A percentile compares a stretch with the other conserved stretches of the same genome.
phyloP scores from a whole-genome alignment of 2,797 vertebrate genomes.

The Lacerta bilineata region DNA sequence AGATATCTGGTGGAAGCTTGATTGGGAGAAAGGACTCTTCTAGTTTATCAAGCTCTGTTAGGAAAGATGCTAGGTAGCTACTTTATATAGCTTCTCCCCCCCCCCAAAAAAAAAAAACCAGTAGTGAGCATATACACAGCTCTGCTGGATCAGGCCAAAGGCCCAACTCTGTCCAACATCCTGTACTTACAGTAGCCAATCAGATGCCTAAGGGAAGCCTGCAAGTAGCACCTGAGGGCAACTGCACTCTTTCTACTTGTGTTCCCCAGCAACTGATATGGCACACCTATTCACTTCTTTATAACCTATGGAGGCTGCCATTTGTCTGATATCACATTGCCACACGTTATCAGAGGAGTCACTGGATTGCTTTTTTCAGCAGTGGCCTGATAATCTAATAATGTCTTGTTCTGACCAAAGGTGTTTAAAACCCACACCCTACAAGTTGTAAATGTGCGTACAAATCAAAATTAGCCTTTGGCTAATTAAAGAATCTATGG shows the following conservation, averaged over 20 bases:
- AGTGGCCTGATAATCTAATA: not conserved
- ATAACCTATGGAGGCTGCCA: not conserved
- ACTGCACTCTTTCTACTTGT: too few species aligned
- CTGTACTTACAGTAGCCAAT: too few species aligned
- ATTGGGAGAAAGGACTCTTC: slow-evolving; percentile 36
- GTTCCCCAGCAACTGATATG: too few species aligned
- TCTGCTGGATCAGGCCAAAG: too few species aligned
- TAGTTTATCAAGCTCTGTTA: not conserved
- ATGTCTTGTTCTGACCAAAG: not conserved
- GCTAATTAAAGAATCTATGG: too few species aligned
- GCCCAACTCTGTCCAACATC: too few species aligned
- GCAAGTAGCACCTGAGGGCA: too few species aligned
- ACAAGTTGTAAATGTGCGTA: not conserved
- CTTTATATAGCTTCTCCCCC: too few species aligned
- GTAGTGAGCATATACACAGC: too few species aligned
- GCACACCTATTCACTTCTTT: too few species aligned
- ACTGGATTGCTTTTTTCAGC: slow-evolving; percentile 1
- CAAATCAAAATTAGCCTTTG: not conserved
- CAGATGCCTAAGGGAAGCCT: too few species aligned
- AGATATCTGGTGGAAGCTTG: slow-evolving; percentile 28
- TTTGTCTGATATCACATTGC: not conserved
- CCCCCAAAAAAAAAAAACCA: too few species aligned
- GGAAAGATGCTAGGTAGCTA: not conserved
- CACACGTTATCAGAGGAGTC: not conserved
- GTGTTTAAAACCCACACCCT: not conserved